Evolutionary conservation across 2,797 vertebrate species (phyloP).

Genomic region (Chaenodraco wilsoni): DNA sequence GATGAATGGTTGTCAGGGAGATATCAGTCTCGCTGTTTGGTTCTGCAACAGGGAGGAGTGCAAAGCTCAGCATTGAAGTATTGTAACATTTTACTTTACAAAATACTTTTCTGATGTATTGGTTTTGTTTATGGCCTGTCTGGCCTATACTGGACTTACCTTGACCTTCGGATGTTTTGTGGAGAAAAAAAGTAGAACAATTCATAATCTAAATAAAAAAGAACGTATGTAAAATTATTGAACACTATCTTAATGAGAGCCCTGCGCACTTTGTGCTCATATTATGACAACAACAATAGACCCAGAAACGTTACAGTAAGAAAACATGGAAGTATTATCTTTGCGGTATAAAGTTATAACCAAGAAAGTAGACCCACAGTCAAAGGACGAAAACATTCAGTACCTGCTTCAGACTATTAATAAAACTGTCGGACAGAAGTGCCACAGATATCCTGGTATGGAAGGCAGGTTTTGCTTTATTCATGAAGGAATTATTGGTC

Average conservation of each 20-base stretch:
- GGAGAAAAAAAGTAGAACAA: too few species aligned
- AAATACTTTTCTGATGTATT: background rate
- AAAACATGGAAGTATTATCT: background rate
- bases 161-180: background rate
- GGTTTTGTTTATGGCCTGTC: background rate
- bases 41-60: background rate
- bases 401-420: constrained; percentile 4
- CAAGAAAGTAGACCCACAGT: background rate
- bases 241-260: background rate
- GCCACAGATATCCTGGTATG: background rate
- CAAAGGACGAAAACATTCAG: background rate
- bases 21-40: constrained; percentile 8
- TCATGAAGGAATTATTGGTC: constrained; percentile 39
- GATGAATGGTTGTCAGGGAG: constrained; percentile 9
- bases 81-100: background rate
- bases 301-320: background rate
- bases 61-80: background rate
- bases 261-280: background rate
- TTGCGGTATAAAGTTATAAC: background rate
- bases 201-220: too few species aligned
- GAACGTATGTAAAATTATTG: background rate
- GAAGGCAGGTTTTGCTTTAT: constrained; percentile 35
- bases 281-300: background rate
- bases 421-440: constrained; percentile 16
- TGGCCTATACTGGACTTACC: background rate